phyloP scores from a whole-genome alignment of 2,113 vertebrate genomes.

The Salvelinus sp. region DNA sequence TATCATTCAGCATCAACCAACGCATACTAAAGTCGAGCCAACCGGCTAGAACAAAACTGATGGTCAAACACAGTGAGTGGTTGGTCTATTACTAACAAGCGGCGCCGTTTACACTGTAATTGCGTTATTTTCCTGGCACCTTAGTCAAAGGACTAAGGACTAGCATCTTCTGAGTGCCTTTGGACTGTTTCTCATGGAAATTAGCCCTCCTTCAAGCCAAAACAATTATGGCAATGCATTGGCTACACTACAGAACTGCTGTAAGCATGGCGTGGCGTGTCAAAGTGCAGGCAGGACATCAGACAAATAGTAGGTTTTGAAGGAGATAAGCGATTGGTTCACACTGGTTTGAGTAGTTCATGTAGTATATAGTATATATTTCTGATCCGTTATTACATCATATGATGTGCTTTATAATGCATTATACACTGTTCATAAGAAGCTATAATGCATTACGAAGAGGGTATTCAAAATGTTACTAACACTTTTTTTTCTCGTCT shows the following conservation, averaged over 20 bases:
- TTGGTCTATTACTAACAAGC: conserved; percentile 22
- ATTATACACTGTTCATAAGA: no score
- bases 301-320: conserved; percentile 25
- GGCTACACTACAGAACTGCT: conserved; percentile 45
- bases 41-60: not conserved
- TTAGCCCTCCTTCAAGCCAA: conserved; percentile 58
- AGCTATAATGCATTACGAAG: no score
- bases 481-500: no score
- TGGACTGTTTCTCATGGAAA: conserved; percentile 61
- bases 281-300: conserved; percentile 37
- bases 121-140: conserved; percentile 60
- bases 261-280: conserved; percentile 51
- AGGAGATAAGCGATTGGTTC: not conserved
- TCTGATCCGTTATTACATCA: not conserved
- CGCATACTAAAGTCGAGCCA: not conserved
- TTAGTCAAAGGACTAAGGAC: conserved; percentile 53
- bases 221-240: conserved; percentile 64
- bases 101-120: conserved; percentile 52
- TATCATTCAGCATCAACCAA: no score
- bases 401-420: no score
- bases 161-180: conserved; percentile 47
- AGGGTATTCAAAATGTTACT: no score
- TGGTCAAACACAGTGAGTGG: conserved; percentile 5
- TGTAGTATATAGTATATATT: conserved; percentile 44
- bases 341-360: conserved; percentile 57